A percentile compares a stretch with the other conserved stretches of the same genome.
phyloP scores from a whole-genome alignment of 1,140 invertebrate species.

The Popillia japonica region DNA sequence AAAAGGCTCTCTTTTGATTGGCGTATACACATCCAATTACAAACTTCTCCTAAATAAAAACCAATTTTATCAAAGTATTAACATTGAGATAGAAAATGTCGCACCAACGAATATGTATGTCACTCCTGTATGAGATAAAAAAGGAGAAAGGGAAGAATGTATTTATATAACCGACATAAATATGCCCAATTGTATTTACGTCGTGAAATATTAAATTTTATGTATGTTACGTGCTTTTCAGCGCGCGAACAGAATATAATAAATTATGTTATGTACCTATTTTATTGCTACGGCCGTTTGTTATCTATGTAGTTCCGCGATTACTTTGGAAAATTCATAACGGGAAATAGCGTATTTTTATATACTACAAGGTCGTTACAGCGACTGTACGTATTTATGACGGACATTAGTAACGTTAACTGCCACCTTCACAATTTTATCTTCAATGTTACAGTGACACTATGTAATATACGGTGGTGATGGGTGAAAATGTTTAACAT shows the following conservation, averaged over 20 bases:
- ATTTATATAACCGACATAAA: constrained; percentile 20
- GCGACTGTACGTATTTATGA: neutral
- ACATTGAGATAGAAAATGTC: too few species aligned
- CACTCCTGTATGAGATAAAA: neutral
- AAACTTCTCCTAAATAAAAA: too few species aligned
- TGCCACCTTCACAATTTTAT: neutral
- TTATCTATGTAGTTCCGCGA: constrained; percentile 20
- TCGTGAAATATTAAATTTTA: constrained; percentile 31
- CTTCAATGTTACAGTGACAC: neutral
- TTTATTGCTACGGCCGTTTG: constrained; percentile 9
- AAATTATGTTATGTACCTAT: constrained; percentile 12
- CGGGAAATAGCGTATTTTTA: neutral
- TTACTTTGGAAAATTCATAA: constrained; percentile 10
- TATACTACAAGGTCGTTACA: neutral
- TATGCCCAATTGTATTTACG: constrained; percentile 24
- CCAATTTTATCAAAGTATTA: too few species aligned
- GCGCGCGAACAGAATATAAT: constrained; percentile 19
- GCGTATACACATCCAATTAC: too few species aligned
- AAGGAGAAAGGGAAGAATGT: neutral
- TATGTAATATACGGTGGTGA: neutral
- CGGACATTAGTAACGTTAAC: neutral
- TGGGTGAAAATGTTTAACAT: too few species aligned
- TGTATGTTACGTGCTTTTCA: constrained; percentile 32
- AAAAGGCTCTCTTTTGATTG: too few species aligned
- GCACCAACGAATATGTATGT: neutral